Evolutionary conservation across 2,888 invertebrate genomes (phyloP).

Genomic region (Drosophila imparisetae): DNA sequence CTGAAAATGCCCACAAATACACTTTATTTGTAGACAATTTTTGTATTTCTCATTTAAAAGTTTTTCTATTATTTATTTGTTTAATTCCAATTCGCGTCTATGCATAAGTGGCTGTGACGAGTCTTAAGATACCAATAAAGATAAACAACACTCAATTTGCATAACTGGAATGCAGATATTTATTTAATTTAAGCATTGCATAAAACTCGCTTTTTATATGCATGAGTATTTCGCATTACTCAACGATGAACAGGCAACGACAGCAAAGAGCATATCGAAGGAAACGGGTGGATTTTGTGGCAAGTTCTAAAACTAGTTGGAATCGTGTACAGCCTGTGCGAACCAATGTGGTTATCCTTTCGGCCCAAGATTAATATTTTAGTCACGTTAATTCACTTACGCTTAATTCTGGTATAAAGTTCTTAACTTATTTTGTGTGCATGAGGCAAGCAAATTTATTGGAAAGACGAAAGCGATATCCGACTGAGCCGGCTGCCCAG

Average conservation of each 20-base stretch:
- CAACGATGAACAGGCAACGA: slow-evolving; percentile 5
- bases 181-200: slow-evolving; percentile 66
- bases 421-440: slow-evolving; percentile 77
- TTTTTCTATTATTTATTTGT: not conserved
- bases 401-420: slow-evolving; percentile 80
- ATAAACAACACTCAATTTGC: slow-evolving; percentile 57
- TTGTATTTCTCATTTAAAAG: not conserved
- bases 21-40: not conserved
- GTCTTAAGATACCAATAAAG: slow-evolving; percentile 21
- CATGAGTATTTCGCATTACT: slow-evolving; percentile 49
- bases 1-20: not conserved
- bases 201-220: slow-evolving; percentile 70
- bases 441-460: slow-evolving; percentile 73
- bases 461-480: slow-evolving; percentile 10
- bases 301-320: slow-evolving; percentile 1
- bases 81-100: not conserved
- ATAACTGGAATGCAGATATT: slow-evolving; percentile 68
- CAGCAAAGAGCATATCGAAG: slow-evolving; percentile 5
- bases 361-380: slow-evolving; percentile 71
- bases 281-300: not conserved
- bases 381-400: slow-evolving; percentile 81
- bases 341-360: slow-evolving; percentile 20
- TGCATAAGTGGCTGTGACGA: not conserved
- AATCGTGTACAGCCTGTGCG: not conserved
- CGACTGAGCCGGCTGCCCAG: slow-evolving; percentile 7